These are phyloP conservation scores for Melanargia galathea DNA, from an alignment of 2,888 invertebrate species.

Conservation along the genomic window DNA sequence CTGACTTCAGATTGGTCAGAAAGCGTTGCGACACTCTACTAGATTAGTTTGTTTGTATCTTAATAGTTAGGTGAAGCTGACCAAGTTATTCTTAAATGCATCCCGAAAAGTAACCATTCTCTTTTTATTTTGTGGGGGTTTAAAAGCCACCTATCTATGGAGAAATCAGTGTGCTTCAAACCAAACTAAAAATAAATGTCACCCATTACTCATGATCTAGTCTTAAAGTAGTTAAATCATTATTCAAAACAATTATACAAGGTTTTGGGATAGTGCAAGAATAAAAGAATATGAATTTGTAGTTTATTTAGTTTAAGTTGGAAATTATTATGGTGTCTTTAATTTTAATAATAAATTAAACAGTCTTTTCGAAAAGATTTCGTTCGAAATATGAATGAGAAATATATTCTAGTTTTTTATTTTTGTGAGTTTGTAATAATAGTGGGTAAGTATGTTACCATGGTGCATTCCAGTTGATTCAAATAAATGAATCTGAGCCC, in stretches of 20 bases:
- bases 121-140: neutral
- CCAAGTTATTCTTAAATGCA: slow-evolving; percentile 22
- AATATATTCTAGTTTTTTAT: too few relatives aligned
- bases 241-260: slow-evolving; percentile 31
- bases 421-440: too few relatives aligned
- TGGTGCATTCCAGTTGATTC: too few relatives aligned
- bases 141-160: neutral
- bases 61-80: slow-evolving; percentile 18
- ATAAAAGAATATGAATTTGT: slow-evolving; percentile 15
- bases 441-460: too few relatives aligned
- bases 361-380: neutral
- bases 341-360: neutral
- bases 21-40: neutral
- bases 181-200: neutral
- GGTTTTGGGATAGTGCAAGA: slow-evolving; percentile 31
- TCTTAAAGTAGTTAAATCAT: slow-evolving; percentile 21
- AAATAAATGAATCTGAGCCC: too few relatives aligned
- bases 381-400: too few relatives aligned
- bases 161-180: neutral
- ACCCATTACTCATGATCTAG: slow-evolving; percentile 16
- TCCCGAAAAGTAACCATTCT: neutral
- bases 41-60: neutral
- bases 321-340: neutral
- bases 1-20: neutral
- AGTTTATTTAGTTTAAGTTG: slow-evolving; percentile 13